These are phyloP conservation scores for Sycophila sp. DNA, from an alignment of 1,140 invertebrate species.

Conservation along the genomic window DNA sequence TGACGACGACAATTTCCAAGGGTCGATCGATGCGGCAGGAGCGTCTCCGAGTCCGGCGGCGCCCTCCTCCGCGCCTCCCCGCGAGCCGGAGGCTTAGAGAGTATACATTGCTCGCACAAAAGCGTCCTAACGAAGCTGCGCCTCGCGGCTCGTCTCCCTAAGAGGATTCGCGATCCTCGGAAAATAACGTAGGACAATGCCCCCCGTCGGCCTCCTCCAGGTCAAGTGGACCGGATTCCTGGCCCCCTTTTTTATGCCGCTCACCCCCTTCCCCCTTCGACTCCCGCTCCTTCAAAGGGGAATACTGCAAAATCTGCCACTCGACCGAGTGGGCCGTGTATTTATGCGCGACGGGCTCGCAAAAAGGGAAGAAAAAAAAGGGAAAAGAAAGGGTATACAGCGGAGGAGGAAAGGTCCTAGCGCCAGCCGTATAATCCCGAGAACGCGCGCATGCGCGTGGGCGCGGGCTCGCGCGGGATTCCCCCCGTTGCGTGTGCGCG, in stretches of 20 bases:
- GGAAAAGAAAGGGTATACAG: too few species aligned
- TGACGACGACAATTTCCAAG: slow-evolving; percentile 36
- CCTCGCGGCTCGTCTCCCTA: neutral
- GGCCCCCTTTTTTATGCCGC: too few species aligned
- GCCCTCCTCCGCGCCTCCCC: neutral
- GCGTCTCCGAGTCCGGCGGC: neutral
- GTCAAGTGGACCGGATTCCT: too few species aligned
- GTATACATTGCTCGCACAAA: neutral
- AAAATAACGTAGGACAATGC: neutral
- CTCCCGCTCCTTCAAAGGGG: too few species aligned
- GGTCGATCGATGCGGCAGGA: slow-evolving; percentile 37
- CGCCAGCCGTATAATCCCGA: neutral
- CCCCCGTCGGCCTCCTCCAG: neutral
- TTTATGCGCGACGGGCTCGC: neutral
- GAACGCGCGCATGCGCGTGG: neutral
- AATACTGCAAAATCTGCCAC: too few species aligned
- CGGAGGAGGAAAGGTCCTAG: neutral
- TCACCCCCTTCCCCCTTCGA: too few species aligned
- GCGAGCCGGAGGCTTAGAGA: neutral
- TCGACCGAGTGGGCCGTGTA: too few species aligned
- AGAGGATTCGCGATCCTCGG: neutral
- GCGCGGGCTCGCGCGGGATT: neutral
- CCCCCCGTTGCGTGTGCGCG: neutral
- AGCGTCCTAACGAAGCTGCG: slow-evolving; percentile 12
- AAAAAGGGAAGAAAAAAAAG: too few species aligned